These are phyloP conservation scores for cat (Felis catus) DNA, from an alignment of 2,113 vertebrate species.

Conservation along the genomic window F.catus_Fca126_mat1.0 CM031426.1:39949001-39949500, in stretches of 20 bases:
- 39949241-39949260: too few relatives aligned
- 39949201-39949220: neutral
- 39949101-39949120: neutral
- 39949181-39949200: neutral
- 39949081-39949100: neutral
- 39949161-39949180: neutral
- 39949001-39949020: neutral
- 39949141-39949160: neutral
- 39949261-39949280: too few relatives aligned
- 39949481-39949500: neutral
- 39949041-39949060: neutral
- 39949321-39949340: too few relatives aligned
- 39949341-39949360: too few relatives aligned
- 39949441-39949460: neutral
- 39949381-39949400: too few relatives aligned
- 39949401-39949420: neutral
- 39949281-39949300: too few relatives aligned
- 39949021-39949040: neutral
- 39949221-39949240: too few relatives aligned
- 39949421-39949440: neutral
- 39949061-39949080: neutral
- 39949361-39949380: too few relatives aligned
- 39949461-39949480: neutral
- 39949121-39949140: neutral
- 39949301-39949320: too few relatives aligned